These are phyloP conservation scores for Bettongia penicillata DNA, from an alignment of 2,113 vertebrate genomes.

Conservation along the genomic window DNA sequence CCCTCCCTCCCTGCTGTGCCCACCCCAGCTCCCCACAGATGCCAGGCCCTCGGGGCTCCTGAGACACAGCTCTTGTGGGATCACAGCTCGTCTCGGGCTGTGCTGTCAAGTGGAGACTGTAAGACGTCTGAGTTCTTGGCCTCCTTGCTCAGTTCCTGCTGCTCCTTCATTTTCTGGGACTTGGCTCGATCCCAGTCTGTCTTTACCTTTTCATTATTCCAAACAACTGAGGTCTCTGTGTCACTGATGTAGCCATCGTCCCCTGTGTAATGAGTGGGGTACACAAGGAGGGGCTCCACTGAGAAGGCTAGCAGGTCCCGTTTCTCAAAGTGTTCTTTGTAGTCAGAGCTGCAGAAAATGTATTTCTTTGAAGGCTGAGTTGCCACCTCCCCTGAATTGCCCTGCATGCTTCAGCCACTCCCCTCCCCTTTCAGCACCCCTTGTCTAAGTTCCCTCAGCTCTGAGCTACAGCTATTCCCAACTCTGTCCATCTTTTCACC, in stretches of 20 bases:
- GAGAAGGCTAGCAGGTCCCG: constrained; percentile 93
- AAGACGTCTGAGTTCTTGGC: constrained; percentile 93
- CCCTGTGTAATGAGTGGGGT: constrained; percentile 94
- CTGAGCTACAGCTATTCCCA: background rate
- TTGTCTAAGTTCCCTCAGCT: background rate
- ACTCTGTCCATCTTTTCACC: background rate
- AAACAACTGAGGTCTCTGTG: constrained; percentile 94
- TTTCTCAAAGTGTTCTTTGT: constrained; percentile 90
- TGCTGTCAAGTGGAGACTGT: constrained; percentile 90
- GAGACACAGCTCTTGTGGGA: background rate
- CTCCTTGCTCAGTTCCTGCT: constrained; percentile 89
- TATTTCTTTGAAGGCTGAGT: background rate
- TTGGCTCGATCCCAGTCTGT: constrained; percentile 94
- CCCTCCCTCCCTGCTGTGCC: background rate
- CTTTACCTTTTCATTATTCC: constrained; percentile 90
- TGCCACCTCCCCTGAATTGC: background rate
- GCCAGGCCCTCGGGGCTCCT: background rate
- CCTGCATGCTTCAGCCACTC: background rate
- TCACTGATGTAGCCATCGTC: constrained; percentile 94
- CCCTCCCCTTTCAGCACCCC: background rate
- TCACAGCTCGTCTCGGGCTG: constrained; percentile 93
- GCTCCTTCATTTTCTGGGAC: constrained; percentile 91
- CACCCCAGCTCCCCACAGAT: background rate
- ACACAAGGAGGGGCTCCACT: constrained; percentile 92
- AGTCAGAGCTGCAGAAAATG: constrained; percentile 85